These are phyloP conservation scores for Eleginops maclovinus DNA, from an alignment of 2,113 vertebrate species.

Conservation along the genomic window DNA sequence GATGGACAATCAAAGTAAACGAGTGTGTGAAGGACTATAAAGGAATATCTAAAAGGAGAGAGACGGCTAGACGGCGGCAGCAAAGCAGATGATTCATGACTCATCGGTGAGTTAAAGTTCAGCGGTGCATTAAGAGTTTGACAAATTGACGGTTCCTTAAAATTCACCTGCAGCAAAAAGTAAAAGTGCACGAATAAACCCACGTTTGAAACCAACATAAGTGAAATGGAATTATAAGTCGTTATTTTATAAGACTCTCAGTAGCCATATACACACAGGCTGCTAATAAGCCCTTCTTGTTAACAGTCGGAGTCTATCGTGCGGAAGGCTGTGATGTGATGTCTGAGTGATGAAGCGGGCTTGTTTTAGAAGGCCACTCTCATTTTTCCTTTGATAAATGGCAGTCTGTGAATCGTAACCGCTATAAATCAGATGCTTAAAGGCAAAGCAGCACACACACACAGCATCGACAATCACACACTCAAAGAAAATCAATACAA, in stretches of 20 bases:
- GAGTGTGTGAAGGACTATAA: not conserved
- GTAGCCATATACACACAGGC: conserved; percentile 7
- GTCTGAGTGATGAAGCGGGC: conserved; percentile 58
- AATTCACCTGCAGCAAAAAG: not conserved
- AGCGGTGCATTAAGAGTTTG: conserved; percentile 14
- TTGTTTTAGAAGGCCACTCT: conserved; percentile 27
- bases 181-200: not conserved
- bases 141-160: conserved; percentile 4
- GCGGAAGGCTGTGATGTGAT: conserved; percentile 29
- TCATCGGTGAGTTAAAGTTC: conserved; percentile 18
- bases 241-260: not conserved
- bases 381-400: conserved; percentile 60
- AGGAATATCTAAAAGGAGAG: not conserved
- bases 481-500: conserved; percentile 43
- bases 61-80: not conserved
- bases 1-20: not conserved
- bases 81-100: conserved; percentile 26
- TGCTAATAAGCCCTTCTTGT: conserved; percentile 42
- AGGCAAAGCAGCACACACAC: conserved; percentile 25
- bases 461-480: conserved; percentile 16
- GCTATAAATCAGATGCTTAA: conserved; percentile 63
- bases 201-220: not conserved
- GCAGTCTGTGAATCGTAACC: conserved; percentile 30
- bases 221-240: not conserved
- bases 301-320: conserved; percentile 31